Base-by-base conservation (phyloP, 1,140 invertebrate species). In the Drosophila suzukii region DNA sequence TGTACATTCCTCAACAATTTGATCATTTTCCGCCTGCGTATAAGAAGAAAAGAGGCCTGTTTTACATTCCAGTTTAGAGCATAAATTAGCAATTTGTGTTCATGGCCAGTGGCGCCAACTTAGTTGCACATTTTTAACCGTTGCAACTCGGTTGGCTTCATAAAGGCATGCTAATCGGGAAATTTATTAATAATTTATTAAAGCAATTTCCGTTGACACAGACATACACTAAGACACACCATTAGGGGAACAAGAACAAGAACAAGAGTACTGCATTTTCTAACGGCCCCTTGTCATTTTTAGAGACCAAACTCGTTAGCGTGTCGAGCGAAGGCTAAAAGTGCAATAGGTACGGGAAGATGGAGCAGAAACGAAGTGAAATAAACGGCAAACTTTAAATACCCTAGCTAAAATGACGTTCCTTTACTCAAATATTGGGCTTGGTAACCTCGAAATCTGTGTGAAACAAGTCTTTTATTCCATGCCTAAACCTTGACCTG, bases 181-280 rank as follows among this genome's bases (percentile, higher is more conserved):
- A 68, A 77, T 80, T 84, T 81, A 81, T 85, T 85, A 86, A 86
- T 88, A 72, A 85, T 82, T 86, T 86, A 88, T 86, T 82, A 82
- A 88, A 75, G 68, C 83, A 86, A 86, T 86, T 88, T 86, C 82
- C 83, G 78, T 49, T 82, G 70, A 60, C 59, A 75, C 61, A 73
- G 13, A 68, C 46, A 47, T 11, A 47, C 13, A 61, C 44, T 17
- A 34, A 51, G n/a, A 27, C 20, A 12, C 4, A 20, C 44, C 44
- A 46, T 46, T 46, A 46, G 44, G 44, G 44, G 20, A 46, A 11
- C 20, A 43, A 17, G 30, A 32, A 34, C 15, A 44, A 41, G 55
- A 76, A 36, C 39, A 44, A 53, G 54, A 63, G 77, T 65, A 73
- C 62, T 15, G n/a, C 27, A 50, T 53, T 67, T 76, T 72, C 77